A percentile compares a stretch with the other conserved stretches of the same genome.
Conservation (phyloP, 1,140 invertebrate species). For the Bombus sibiricus region DNA sequence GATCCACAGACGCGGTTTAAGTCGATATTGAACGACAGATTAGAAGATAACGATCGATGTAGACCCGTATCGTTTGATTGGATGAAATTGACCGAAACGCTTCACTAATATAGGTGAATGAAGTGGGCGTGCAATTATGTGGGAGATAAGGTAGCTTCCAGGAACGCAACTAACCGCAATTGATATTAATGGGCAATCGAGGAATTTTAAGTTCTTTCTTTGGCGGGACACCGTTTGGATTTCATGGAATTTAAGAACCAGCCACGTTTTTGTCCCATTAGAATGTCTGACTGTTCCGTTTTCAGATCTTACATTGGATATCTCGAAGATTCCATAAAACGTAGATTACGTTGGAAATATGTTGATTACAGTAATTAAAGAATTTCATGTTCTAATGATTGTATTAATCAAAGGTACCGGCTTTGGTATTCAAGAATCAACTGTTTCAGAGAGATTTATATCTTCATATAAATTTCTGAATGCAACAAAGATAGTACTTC, state of each 20-base stretch:
- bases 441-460: not conserved
- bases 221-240: not conserved
- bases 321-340: not conserved
- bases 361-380: not conserved
- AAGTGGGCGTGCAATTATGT: slow-evolving; percentile 62
- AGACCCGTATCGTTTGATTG: slow-evolving; percentile 74
- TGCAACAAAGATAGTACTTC: no score
- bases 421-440: no score
- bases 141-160: slow-evolving; percentile 66
- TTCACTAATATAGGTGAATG: slow-evolving; percentile 66
- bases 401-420: not conserved
- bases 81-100: slow-evolving; percentile 67
- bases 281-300: not conserved
- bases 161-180: slow-evolving; percentile 49
- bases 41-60: slow-evolving; percentile 61
- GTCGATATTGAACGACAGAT: slow-evolving; percentile 52
- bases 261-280: not conserved
- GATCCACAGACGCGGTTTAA: slow-evolving; percentile 43
- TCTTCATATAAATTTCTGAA: no score
- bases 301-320: not conserved
- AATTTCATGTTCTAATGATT: not conserved
- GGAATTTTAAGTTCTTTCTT: slow-evolving; percentile 10
- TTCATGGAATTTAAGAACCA: slow-evolving; percentile 7
- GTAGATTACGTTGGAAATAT: no score
- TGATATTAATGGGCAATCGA: slow-evolving; percentile 66